A percentile compares a stretch with the other conserved stretches of the same genome.
Evolutionary conservation across 1,140 invertebrate species (phyloP).

Genomic region (Tetragnatha versicolor): DNA sequence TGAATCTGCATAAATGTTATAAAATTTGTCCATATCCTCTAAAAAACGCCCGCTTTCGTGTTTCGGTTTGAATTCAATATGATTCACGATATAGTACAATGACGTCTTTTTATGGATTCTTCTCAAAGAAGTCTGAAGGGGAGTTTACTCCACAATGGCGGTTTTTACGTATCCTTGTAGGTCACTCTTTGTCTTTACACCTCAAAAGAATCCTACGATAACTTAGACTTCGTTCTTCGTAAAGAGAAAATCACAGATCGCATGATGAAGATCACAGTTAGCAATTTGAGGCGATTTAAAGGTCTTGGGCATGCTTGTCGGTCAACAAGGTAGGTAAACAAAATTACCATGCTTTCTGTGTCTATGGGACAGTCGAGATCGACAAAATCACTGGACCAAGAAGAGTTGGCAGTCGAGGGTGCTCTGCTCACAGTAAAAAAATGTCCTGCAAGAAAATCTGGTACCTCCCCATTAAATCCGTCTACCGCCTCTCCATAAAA

Average conservation of each 20-base stretch:
- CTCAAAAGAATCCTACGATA: neutral
- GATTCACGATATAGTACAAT: neutral
- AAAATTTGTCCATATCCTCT: too few species aligned
- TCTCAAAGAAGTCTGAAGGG: neutral
- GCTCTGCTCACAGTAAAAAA: neutral
- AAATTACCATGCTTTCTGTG: constrained; percentile 45
- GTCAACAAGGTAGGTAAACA: too few species aligned
- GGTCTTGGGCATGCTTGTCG: too few species aligned
- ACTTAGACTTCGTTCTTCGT: neutral
- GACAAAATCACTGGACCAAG: constrained; percentile 26
- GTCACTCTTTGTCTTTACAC: neutral
- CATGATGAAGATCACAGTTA: too few species aligned
- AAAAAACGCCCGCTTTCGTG: too few species aligned
- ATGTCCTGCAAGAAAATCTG: constrained; percentile 22
- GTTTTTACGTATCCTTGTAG: neutral
- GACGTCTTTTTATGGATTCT: neutral
- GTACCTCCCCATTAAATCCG: constrained; percentile 57
- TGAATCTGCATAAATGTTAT: too few species aligned
- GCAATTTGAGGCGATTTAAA: too few species aligned
- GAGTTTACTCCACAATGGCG: neutral
- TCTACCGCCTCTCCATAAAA: constrained; percentile 61
- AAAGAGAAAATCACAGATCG: too few species aligned
- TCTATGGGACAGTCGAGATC: constrained; percentile 21
- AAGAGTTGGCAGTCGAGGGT: constrained; percentile 16
- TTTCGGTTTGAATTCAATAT: too few species aligned